Conservation (phyloP, 2,888 invertebrate genomes). For the Leucophenga montana region DNA sequence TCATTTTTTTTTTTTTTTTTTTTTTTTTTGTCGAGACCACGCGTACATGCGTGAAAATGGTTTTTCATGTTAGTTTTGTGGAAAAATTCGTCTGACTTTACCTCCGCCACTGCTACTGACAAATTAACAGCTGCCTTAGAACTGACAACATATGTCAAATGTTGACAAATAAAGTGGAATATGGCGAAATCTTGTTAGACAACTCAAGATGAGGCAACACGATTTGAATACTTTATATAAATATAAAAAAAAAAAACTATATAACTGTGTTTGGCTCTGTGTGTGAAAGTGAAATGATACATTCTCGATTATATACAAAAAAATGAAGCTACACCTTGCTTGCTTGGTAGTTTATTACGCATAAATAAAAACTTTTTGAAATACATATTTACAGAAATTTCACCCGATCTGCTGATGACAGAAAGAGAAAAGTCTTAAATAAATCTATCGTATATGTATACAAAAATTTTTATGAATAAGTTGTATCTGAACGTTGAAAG, state of each 20-base stretch:
- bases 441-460: conserved; percentile 5
- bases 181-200: conserved; percentile 49
- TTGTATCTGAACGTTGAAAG: too few relatives aligned
- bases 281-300: not conserved
- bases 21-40: not conserved
- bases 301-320: conserved; percentile 36
- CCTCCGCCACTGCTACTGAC: conserved; percentile 40
- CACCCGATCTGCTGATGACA: conserved; percentile 1
- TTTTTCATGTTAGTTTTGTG: not conserved
- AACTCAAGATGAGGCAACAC: too few relatives aligned
- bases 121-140: conserved; percentile 58
- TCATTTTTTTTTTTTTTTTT: not conserved
- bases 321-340: not conserved
- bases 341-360: not conserved
- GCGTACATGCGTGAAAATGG: conserved; percentile 6
- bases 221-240: too few relatives aligned
- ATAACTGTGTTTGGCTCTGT: too few relatives aligned
- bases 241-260: too few relatives aligned
- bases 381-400: conserved; percentile 48
- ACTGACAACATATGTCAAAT: conserved; percentile 56
- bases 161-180: conserved; percentile 55
- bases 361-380: conserved; percentile 51
- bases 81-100: conserved; percentile 31
- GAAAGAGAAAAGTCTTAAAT: conserved; percentile 14
- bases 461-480: not conserved